phyloP scores from a whole-genome alignment of 1,140 invertebrate genomes.

The Drosophila elegans region DNA sequence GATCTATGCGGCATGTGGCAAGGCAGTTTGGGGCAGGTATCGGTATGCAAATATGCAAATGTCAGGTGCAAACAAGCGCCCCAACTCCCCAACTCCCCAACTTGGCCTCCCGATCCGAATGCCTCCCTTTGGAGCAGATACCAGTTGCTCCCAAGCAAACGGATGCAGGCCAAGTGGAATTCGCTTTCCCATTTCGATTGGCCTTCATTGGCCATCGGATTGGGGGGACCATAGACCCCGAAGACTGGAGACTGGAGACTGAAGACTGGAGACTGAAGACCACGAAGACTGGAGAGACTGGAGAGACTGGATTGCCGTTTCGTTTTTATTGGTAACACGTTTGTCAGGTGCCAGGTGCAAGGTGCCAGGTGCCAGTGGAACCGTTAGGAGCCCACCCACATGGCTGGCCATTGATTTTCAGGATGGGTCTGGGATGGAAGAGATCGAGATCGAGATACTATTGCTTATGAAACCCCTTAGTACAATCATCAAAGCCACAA shows the following conservation, averaged over 20 bases:
- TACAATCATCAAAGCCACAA: too few species aligned
- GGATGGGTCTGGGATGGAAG: neutral
- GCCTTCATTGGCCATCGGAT: slow-evolving; percentile 16
- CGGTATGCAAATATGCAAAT: slow-evolving; percentile 57
- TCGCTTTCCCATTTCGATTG: slow-evolving; percentile 69
- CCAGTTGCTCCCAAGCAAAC: slow-evolving; percentile 46
- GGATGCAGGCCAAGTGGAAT: slow-evolving; percentile 64
- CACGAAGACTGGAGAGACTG: slow-evolving; percentile 20
- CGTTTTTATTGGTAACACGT: slow-evolving; percentile 79
- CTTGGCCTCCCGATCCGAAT: neutral
- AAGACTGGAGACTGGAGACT: neutral
- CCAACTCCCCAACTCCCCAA: slow-evolving; percentile 2
- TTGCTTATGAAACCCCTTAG: neutral
- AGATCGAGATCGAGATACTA: neutral
- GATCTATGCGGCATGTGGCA: slow-evolving; percentile 34
- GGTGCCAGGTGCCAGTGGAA: slow-evolving; percentile 30
- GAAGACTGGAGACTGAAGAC: neutral
- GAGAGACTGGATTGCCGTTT: slow-evolving; percentile 61
- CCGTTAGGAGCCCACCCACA: slow-evolving; percentile 47
- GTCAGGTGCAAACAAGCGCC: slow-evolving; percentile 5
- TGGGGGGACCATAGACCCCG: neutral
- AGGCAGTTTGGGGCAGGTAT: slow-evolving; percentile 38
- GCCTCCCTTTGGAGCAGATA: slow-evolving; percentile 3
- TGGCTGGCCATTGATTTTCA: neutral
- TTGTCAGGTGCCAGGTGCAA: slow-evolving; percentile 35